Conservation (phyloP, 2,113 vertebrate genomes). For the Dryoscopus gambensis region DNA sequence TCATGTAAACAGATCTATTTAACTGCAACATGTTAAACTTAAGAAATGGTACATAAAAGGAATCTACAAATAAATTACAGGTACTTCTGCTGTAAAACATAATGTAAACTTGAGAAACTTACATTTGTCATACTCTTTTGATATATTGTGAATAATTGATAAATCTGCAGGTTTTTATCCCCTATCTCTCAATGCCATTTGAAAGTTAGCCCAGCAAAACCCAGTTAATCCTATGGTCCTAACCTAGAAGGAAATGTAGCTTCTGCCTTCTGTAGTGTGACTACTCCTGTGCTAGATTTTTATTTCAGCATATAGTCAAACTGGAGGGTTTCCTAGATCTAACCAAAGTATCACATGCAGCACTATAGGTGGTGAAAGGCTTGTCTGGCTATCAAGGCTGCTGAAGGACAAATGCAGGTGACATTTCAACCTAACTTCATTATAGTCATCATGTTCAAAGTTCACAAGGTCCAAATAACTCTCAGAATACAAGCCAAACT, state of each 20-base stretch:
- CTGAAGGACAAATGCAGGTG: background rate
- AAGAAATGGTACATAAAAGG: background rate
- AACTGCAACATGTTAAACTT: background rate
- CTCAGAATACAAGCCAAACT: background rate
- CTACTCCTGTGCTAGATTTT: background rate
- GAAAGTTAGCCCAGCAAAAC: background rate
- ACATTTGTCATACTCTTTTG: background rate
- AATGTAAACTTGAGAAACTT: background rate
- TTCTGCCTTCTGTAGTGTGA: background rate
- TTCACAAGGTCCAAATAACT: background rate
- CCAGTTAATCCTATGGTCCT: background rate
- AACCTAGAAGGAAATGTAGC: background rate
- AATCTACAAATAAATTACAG: background rate
- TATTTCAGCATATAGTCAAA: background rate
- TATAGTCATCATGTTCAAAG: background rate
- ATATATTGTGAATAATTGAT: background rate
- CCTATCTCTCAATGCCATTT: background rate
- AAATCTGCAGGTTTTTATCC: background rate
- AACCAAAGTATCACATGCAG: background rate
- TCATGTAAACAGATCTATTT: background rate
- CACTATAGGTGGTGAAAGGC: background rate
- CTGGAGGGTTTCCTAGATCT: background rate
- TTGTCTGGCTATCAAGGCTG: background rate
- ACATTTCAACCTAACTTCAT: background rate
- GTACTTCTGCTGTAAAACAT: background rate